Evolutionary conservation across 2,888 invertebrate genomes (phyloP).

Genomic region (Acleris cristana): DNA sequence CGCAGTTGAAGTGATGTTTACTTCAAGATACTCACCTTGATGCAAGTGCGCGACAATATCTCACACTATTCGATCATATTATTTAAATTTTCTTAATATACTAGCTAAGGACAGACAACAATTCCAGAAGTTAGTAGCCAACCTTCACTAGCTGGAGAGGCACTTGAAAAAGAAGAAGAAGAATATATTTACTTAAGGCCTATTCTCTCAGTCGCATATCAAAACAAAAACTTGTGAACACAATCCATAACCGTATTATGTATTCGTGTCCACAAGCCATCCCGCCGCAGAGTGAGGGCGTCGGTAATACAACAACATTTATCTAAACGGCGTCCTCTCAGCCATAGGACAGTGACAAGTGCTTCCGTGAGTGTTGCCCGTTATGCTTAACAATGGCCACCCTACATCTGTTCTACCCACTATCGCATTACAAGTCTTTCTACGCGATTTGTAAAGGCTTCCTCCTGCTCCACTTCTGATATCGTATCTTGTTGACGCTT

Average conservation of each 20-base stretch:
- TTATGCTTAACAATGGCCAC: conserved; percentile 71
- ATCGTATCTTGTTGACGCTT: conserved; percentile 63
- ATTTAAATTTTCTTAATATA: too few species aligned
- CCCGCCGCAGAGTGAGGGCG: conserved; percentile 42
- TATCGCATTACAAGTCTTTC: conserved; percentile 69
- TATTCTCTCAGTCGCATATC: neutral
- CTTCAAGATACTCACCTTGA: too few species aligned
- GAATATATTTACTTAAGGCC: too few species aligned
- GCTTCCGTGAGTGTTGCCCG: conserved; percentile 75
- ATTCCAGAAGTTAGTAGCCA: too few species aligned
- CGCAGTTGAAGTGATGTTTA: too few species aligned
- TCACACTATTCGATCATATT: too few species aligned
- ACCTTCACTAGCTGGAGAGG: too few species aligned
- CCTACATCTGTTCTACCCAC: conserved; percentile 64
- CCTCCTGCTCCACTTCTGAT: conserved; percentile 65
- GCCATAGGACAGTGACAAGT: conserved; percentile 73
- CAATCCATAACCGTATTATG: conserved; percentile 4
- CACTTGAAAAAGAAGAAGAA: too few species aligned
- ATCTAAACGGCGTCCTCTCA: conserved; percentile 59
- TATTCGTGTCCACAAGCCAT: conserved; percentile 47
- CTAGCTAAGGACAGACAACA: too few species aligned
- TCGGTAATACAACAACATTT: conserved; percentile 64
- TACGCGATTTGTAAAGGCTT: conserved; percentile 75
- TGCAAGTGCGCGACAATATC: too few species aligned
- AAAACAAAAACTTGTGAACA: neutral